Base-by-base conservation (phyloP, 2,888 invertebrate species). In the Drosophila paucipuncta region DNA sequence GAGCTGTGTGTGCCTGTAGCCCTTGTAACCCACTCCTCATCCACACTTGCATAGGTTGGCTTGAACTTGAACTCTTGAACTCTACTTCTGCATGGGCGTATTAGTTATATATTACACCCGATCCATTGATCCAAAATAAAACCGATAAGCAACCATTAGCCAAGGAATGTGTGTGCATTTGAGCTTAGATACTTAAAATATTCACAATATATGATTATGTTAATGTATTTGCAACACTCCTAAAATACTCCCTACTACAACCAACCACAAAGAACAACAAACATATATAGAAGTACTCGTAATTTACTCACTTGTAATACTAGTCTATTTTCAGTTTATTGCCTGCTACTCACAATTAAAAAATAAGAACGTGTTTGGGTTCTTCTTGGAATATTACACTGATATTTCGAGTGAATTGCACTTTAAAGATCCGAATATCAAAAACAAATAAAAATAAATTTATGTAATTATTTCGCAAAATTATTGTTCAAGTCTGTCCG, bases 21-120 rank as follows among this genome's bases (percentile, higher is more conserved):
- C 22, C 52, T 58, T 30, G 58, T 54, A 54, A 50, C 58, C 64
- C 43, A n/a, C 35, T 37, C 41, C 57, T 11, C 35, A 53, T 39
- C 30, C 55, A 43, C 57, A 63, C 49, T 60, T 54, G 59, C 47
- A 55, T 74, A 57, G 80, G 64, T 65, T 75, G 77, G 52, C 68
- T 22, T 22, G 22, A 69, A 57, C 65, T 78, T 53, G 73, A 47
- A 57, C 67, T 67, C 69, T 77, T 52, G 70, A 47, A 68, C 52
- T 66, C 67, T 50, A 63, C 65, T 55, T 41, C 67, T 83, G 87
- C 83, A 87, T 83, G 88, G 88, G 74, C 73, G 68, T 62, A 61
- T 47, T 54, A 41, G 53, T 59, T 43, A 77, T 62, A 66, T 61
- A 53, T 39, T 18, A 58, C 47, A 63, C 53, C 58, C 69, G 63